These are phyloP conservation scores for Troides aeacus DNA, from an alignment of 2,888 invertebrate genomes.

Conservation along the genomic window DNA sequence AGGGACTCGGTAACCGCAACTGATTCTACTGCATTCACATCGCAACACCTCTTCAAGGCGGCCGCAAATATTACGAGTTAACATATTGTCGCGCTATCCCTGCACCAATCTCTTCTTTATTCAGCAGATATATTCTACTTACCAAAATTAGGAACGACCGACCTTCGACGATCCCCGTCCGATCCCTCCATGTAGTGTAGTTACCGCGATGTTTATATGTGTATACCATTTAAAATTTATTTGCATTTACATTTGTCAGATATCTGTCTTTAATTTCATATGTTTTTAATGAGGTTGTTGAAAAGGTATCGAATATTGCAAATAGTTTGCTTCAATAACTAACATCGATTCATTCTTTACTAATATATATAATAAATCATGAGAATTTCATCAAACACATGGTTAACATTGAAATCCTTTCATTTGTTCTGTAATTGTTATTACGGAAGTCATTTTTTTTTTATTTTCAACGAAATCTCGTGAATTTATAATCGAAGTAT, in stretches of 20 bases:
- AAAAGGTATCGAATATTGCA: slow-evolving; percentile 35
- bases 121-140: not conserved
- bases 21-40: not conserved
- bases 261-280: slow-evolving; percentile 42
- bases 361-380: slow-evolving; percentile 8
- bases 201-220: slow-evolving; percentile 57
- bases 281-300: slow-evolving; percentile 33
- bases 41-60: slow-evolving; percentile 4
- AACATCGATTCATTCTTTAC: not conserved
- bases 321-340: slow-evolving; percentile 8
- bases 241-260: slow-evolving; percentile 49
- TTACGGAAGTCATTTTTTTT: not conserved
- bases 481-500: slow-evolving; percentile 1
- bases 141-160: slow-evolving; percentile 30
- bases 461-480: not conserved
- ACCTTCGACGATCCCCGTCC: slow-evolving; percentile 49
- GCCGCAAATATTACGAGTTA: not conserved
- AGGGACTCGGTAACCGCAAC: not conserved
- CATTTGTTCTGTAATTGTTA: not conserved
- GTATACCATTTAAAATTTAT: slow-evolving; percentile 48
- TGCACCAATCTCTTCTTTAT: not conserved
- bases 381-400: slow-evolving; percentile 37
- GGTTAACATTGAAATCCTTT: slow-evolving; percentile 45
- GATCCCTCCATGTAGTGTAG: slow-evolving; percentile 57
- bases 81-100: not conserved